Evolutionary conservation across 2,797 vertebrate species (phyloP).

Genomic region (Cygnus olor): DNA sequence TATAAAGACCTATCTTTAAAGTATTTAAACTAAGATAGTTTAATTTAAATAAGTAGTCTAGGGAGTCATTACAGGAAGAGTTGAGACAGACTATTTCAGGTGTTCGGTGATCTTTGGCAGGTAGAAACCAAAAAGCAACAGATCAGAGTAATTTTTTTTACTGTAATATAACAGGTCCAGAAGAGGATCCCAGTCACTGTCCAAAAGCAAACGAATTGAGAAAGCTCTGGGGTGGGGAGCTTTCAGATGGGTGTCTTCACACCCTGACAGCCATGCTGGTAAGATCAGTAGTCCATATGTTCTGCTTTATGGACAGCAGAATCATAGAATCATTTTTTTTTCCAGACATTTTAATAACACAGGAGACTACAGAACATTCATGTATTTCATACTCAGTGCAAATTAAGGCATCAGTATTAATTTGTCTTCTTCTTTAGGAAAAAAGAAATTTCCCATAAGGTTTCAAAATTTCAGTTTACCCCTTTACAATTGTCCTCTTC

Average conservation of each 20-base stretch:
- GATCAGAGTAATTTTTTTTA: not conserved
- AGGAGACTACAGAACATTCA: not conserved
- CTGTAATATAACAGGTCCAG: not conserved
- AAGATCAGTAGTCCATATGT: not conserved
- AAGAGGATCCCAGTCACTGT: not conserved
- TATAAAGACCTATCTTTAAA: not conserved
- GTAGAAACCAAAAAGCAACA: not conserved
- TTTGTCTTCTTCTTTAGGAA: not conserved
- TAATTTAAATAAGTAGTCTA: not conserved
- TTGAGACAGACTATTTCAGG: not conserved
- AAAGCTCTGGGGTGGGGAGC: not conserved
- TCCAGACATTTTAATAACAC: not conserved
- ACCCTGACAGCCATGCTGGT: not conserved
- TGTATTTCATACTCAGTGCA: not conserved
- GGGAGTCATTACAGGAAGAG: not conserved
- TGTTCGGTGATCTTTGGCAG: not conserved
- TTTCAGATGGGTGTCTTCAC: not conserved
- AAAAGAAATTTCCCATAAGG: not conserved
- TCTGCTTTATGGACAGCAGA: not conserved
- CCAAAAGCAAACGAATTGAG: not conserved
- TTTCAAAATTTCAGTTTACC: not conserved
- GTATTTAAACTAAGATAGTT: not conserved
- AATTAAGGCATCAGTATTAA: not conserved
- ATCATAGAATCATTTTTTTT: not conserved
- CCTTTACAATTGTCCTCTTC: not conserved